Evolutionary conservation across 2,113 vertebrate genomes (phyloP), one percentile per base, ranked within the genome.

Genomic region (Carassius carassius): DNA sequence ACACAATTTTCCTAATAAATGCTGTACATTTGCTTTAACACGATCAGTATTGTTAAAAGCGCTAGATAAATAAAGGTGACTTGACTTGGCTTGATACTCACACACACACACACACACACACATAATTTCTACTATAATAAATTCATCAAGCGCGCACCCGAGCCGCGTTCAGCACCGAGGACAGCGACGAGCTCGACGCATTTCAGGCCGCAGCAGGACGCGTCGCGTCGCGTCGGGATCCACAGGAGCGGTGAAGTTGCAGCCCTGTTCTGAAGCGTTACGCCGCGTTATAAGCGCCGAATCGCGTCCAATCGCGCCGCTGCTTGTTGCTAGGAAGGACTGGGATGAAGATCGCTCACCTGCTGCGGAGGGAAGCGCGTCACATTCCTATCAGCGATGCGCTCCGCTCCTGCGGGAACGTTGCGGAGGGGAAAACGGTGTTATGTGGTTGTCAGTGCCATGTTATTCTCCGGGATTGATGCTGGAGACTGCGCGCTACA

Each of bases 361-460:
- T 89, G 75, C 79, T 81, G 74, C 78, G 70, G 70, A 35, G 78
- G 58, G 78, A 60, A 85, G 74, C 78, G 78, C 47, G 74, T 91
- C 65, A 90, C 90, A 90, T 90, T 85, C 87, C 86, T 37, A 76
- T 9, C 72, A 3, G 82, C 44, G 75, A 3, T 69, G 62, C 44
- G 49, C 77, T 47, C 65, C 73, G 17, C 11, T 80, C 13, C 73
- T 81, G 62, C 41, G 82, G 51, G 49, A 54, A 25, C 70, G 25
- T 75, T 60, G 56, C 44, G 69, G 23, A 32, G 74, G 78, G 75
- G 10, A 79, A 67, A 74, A 37, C 32, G 62, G 17, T 62, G 89
- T 85, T 87, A 87, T 67, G 89, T 84, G 58, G 60, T 79, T 44
- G 80, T 81, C 87, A 82, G 89, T 85, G 90, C 83, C 90, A 91